Evolutionary conservation across 2,113 vertebrate species (phyloP).

Genomic region (Apus apus): DNA sequence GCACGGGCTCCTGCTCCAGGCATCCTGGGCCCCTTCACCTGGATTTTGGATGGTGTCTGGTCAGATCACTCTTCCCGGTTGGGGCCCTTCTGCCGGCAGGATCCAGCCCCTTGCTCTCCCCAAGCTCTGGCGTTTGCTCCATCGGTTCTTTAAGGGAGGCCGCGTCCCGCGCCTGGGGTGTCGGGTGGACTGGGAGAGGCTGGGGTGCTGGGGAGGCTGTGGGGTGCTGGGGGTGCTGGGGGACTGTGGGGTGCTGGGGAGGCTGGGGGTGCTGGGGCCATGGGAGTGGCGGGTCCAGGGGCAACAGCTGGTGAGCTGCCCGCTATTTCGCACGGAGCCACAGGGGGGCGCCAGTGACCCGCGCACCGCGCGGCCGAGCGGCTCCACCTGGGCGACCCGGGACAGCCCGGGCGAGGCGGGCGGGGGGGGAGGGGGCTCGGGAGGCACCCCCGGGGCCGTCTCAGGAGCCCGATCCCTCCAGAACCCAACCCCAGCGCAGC

Average conservation of each 20-base stretch:
- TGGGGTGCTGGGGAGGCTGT: too few species aligned
- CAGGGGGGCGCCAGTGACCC: conserved; percentile 46
- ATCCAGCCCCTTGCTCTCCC: too few species aligned
- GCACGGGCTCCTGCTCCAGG: not conserved
- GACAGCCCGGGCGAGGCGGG: not conserved
- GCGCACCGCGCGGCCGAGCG: not conserved
- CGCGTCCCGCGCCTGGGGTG: not conserved
- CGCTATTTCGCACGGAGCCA: not conserved
- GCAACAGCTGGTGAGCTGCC: not conserved
- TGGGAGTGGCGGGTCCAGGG: not conserved
- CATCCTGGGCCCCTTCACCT: accelerated
- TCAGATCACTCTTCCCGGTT: accelerated
- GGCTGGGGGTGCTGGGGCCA: too few species aligned
- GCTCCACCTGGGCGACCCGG: not conserved
- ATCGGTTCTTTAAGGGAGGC: not conserved
- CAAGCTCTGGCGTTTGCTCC: not conserved
- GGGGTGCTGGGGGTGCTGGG: too few species aligned
- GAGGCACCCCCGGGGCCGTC: too few species aligned
- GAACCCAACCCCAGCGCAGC: not conserved
- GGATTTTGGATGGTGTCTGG: not conserved
- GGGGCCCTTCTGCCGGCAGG: not conserved
- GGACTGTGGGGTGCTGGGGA: too few species aligned
- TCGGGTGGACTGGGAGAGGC: not conserved
- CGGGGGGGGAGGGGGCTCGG: not conserved
- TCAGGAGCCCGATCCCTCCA: not conserved